Evolutionary conservation across 2,113 vertebrate genomes (phyloP), one percentile per base, ranked within the genome.

Genomic region (Sula dactylatra): DNA sequence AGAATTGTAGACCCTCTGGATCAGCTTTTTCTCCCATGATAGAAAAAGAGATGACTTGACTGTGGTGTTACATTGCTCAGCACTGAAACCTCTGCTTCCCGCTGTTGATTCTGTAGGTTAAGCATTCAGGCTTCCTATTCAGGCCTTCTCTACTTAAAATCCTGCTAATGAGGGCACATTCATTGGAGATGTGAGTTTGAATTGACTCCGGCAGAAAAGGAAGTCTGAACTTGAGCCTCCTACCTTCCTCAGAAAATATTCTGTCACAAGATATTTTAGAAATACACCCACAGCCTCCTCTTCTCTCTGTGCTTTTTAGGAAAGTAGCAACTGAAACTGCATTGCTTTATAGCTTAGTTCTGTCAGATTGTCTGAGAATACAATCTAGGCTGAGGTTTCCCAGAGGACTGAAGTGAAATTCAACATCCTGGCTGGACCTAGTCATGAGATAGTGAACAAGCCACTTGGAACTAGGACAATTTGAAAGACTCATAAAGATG

Each of bases 211-310:
- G 10, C 45, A 94, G 67, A 86, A 93, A 86, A 94, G 55, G 36
- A 95, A 92, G 32, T 78, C 86, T 88, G 71, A 95, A 88, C 42
- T 18, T 70, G 71, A 72, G 76, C 76, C 80, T 90, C 76, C 88
- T 78, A 81, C 80, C 44, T 90, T 94, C 34, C 42, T 85, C 64
- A 83, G 55, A 83, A 94, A 92, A 88, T 71, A 61, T 38, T 83
- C 76, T 83, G 25, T 62, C 74, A 78, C 49, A 81, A 67, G 80
- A 42, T 92, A 94, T 91, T 95, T 92, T 78, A 96, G 59, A 86
- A 88, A 91, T 66, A 93, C 72, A 71, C 83, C 76, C 80, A 93
- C 88, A 71, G 38, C 64, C 93, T 78, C 76, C 88, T 88, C 71
- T 73, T 86, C 88, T 77, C 55, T 81, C 82, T 70, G 8, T 70